phyloP scores from a whole-genome alignment of 1,140 invertebrate genomes.

The Patella vulgata region DNA sequence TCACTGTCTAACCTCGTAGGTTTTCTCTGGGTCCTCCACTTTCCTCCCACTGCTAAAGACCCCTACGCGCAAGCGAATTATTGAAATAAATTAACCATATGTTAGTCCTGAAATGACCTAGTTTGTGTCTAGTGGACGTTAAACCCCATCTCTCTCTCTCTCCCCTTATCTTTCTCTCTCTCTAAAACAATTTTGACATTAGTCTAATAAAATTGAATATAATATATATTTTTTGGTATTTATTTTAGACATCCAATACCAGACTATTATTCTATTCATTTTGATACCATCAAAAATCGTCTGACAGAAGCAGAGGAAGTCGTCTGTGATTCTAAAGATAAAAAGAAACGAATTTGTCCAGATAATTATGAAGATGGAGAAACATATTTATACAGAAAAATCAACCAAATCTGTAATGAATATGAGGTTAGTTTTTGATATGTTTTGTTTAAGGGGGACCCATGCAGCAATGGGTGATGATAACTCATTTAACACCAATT shows the following conservation, averaged over 20 bases:
- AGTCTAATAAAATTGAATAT: too few relatives aligned
- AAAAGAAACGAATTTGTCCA: constrained; percentile 34
- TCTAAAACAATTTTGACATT: too few relatives aligned
- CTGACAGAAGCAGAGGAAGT: constrained; percentile 42
- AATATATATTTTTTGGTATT: too few relatives aligned
- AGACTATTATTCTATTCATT: constrained; percentile 53
- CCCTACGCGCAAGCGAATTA: too few relatives aligned
- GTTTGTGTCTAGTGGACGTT: too few relatives aligned
- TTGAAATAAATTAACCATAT: too few relatives aligned
- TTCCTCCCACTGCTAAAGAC: too few relatives aligned
- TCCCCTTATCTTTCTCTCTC: too few relatives aligned
- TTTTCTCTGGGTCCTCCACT: too few relatives aligned
- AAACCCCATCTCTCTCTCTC: too few relatives aligned
- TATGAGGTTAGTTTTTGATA: constrained; percentile 22
- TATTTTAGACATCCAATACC: constrained; percentile 51
- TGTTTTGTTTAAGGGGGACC: not conserved
- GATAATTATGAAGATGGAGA: constrained; percentile 39
- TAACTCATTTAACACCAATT: not conserved
- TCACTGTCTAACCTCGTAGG: too few relatives aligned
- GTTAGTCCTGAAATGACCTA: too few relatives aligned
- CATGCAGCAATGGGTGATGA: not conserved
- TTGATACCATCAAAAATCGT: constrained; percentile 46
- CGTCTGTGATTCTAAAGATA: constrained; percentile 43
- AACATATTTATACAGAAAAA: constrained; percentile 37
- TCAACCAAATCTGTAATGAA: constrained; percentile 41